Evolutionary conservation across 2,888 invertebrate genomes (phyloP).

Genomic region (Rhagonycha lutea): DNA sequence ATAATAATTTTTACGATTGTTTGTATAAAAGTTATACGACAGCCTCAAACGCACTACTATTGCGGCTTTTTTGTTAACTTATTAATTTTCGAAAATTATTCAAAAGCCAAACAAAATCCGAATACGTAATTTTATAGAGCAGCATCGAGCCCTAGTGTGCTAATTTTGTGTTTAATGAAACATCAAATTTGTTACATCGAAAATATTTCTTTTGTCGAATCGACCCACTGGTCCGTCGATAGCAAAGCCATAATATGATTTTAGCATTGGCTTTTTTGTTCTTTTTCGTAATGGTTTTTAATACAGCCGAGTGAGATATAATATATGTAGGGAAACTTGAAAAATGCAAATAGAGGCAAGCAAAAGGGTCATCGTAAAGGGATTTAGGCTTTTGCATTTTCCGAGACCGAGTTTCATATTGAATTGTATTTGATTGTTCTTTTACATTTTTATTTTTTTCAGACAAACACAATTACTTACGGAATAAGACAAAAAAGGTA

Average conservation of each 20-base stretch:
- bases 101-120: neutral
- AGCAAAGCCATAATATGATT: neutral
- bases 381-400: constrained; percentile 27
- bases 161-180: neutral
- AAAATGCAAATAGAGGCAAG: constrained; percentile 26
- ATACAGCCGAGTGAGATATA: constrained; percentile 11
- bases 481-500: constrained; percentile 20
- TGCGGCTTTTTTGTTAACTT: neutral
- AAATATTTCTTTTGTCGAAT: neutral
- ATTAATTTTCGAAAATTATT: neutral
- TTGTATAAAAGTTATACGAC: neutral
- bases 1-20: neutral
- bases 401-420: constrained; percentile 17
- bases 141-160: neutral
- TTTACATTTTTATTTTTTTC: constrained; percentile 21
- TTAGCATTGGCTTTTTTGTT: neutral
- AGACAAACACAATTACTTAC: constrained; percentile 19
- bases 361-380: constrained; percentile 29
- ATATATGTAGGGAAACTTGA: constrained; percentile 13
- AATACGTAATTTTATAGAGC: neutral
- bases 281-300: neutral
- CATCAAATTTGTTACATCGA: neutral
- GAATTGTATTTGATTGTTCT: constrained; percentile 28
- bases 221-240: neutral
- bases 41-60: neutral